phyloP scores from a whole-genome alignment of 2,797 vertebrate species.

The Harpagifer antarcticus region DNA sequence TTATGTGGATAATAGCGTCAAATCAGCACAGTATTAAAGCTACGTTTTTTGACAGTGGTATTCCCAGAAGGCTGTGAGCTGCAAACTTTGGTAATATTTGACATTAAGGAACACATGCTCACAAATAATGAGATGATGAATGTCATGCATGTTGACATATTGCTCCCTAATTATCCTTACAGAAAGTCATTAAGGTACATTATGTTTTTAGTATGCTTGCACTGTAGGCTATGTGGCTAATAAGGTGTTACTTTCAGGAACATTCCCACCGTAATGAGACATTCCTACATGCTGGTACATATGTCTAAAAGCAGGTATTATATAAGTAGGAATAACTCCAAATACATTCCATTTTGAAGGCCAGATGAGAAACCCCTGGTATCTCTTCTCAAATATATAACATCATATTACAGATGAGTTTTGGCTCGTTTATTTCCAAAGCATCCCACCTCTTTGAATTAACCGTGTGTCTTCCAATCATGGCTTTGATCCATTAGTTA shows the following conservation, averaged over 20 bases:
- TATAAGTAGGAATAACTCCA: neutral
- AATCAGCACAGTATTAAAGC: slow-evolving; percentile 48
- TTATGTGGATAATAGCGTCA: slow-evolving; percentile 69
- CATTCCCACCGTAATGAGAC: neutral
- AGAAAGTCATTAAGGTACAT: slow-evolving; percentile 12
- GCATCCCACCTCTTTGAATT: neutral
- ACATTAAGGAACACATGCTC: slow-evolving; percentile 38
- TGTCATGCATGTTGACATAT: slow-evolving; percentile 22
- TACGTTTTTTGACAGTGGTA: slow-evolving; percentile 61
- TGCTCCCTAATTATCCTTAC: slow-evolving; percentile 17
- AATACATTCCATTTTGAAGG: neutral
- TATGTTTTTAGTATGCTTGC: slow-evolving; percentile 1
- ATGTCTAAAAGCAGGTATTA: neutral
- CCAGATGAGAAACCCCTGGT: neutral
- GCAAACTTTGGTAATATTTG: slow-evolving; percentile 46
- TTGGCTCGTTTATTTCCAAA: neutral
- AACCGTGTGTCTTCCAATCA: neutral
- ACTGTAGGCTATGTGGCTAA: neutral
- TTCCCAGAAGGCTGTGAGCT: slow-evolving; percentile 34
- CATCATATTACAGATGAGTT: neutral
- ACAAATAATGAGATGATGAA: slow-evolving; percentile 41
- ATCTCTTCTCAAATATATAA: neutral
- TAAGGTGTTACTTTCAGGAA: slow-evolving; percentile 3
- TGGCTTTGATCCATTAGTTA: neutral
- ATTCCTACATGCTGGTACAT: neutral